Evolutionary conservation across 2,888 invertebrate genomes (phyloP).

Genomic region (Drosophila leonis): DNA sequence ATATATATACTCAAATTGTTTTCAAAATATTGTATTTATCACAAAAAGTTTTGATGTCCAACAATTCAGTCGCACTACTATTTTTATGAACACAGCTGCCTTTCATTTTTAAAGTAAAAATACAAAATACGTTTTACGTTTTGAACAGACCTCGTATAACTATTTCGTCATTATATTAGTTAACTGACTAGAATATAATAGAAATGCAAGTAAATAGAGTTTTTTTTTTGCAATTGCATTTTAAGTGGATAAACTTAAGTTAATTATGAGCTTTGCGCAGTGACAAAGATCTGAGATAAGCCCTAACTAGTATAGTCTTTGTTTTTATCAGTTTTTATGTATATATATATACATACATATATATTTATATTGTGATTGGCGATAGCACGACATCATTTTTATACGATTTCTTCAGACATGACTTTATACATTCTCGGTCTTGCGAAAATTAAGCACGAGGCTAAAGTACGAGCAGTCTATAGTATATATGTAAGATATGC

Average conservation of each 20-base stretch:
- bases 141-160: neutral
- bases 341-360: conserved; percentile 3
- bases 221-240: conserved; percentile 11
- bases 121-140: neutral
- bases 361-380: conserved; percentile 2
- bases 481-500: conserved; percentile 32
- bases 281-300: conserved; percentile 30
- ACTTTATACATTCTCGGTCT: conserved; percentile 11
- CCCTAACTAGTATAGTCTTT: conserved; percentile 13
- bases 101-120: no score
- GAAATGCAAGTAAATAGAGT: neutral
- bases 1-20: no score
- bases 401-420: conserved; percentile 15
- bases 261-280: conserved; percentile 4
- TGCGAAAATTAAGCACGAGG: conserved; percentile 52
- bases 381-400: conserved; percentile 20
- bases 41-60: no score
- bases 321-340: conserved; percentile 5
- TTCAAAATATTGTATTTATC: no score
- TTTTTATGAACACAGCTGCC: no score
- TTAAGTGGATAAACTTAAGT: conserved; percentile 36
- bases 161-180: neutral
- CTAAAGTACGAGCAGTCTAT: conserved; percentile 22
- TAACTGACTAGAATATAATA: neutral
- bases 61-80: no score